Evolutionary conservation across 1,140 invertebrate genomes (phyloP).

Genomic region (Sweltsa coloradensis): DNA sequence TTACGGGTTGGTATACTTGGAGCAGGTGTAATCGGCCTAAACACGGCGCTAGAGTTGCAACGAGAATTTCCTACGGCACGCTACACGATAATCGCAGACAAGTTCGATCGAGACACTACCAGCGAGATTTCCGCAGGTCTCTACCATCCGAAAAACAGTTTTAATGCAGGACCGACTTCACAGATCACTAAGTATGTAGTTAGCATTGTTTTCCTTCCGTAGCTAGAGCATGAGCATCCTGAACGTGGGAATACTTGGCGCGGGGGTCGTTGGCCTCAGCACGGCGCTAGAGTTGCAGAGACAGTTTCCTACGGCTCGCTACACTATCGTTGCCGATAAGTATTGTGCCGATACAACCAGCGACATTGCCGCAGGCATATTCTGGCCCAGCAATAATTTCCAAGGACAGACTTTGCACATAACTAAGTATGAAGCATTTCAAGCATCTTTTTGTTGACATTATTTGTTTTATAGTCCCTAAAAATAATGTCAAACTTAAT

Average conservation of each 20-base stretch:
- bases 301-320: slow-evolving; percentile 44
- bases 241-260: slow-evolving; percentile 58
- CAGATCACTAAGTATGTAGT: slow-evolving; percentile 61
- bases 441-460: too few species aligned
- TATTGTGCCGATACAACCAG: slow-evolving; percentile 70
- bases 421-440: too few species aligned
- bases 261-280: slow-evolving; percentile 64
- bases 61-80: slow-evolving; percentile 46
- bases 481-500: too few species aligned
- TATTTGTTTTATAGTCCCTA: too few species aligned
- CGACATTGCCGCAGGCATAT: slow-evolving; percentile 76
- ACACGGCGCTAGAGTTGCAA: slow-evolving; percentile 56
- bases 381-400: slow-evolving; percentile 64
- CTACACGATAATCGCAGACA: slow-evolving; percentile 68
- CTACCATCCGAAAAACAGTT: slow-evolving; percentile 65
- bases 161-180: slow-evolving; percentile 49
- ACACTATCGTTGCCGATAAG: slow-evolving; percentile 69
- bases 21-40: slow-evolving; percentile 64
- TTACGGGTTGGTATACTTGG: slow-evolving; percentile 57
- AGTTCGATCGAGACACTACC: slow-evolving; percentile 61
- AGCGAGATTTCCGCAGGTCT: slow-evolving; percentile 81
- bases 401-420: slow-evolving; percentile 49
- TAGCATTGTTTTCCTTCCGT: too few species aligned
- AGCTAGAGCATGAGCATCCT: slow-evolving; percentile 19
- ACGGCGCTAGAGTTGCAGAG: slow-evolving; percentile 56